Percentiles rank a stretch among this genome's conserved stretches.
phyloP scores from a whole-genome alignment of 2,888 invertebrate genomes.

The Tillus elongatus region DNA sequence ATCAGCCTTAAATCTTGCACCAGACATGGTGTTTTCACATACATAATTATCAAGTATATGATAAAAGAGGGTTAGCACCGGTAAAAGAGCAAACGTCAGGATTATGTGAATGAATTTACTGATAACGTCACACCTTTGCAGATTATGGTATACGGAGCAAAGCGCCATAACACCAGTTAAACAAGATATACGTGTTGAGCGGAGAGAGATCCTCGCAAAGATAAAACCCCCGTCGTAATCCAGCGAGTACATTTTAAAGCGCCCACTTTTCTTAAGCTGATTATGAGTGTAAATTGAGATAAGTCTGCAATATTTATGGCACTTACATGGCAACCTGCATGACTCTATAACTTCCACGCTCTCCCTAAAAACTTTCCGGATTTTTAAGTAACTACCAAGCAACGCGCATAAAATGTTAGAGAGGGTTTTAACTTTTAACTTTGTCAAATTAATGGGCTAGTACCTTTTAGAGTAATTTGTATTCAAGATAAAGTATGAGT shows the following conservation, averaged over 20 bases:
- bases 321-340: constrained; percentile 39
- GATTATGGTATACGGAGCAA: too few species aligned
- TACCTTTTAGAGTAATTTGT: constrained; percentile 23
- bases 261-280: constrained; percentile 45
- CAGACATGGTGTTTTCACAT: too few species aligned
- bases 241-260: constrained; percentile 42
- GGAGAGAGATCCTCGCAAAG: constrained; percentile 28
- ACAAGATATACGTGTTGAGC: constrained; percentile 33
- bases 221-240: constrained; percentile 38
- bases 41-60: too few species aligned
- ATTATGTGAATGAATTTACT: too few species aligned
- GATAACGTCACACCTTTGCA: too few species aligned
- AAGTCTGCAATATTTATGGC: constrained; percentile 44
- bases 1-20: too few species aligned
- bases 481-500: constrained; percentile 23
- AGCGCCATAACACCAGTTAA: constrained; percentile 30
- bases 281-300: constrained; percentile 45
- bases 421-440: constrained; percentile 29
- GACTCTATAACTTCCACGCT: constrained; percentile 14
- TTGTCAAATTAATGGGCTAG: constrained; percentile 29
- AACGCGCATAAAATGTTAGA: constrained; percentile 20
- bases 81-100: too few species aligned
- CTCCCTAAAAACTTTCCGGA: constrained; percentile 23
- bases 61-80: too few species aligned
- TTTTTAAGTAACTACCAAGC: constrained; percentile 20